Percentiles rank a stretch among this genome's conserved stretches.
Conservation (phyloP, 2,113 vertebrate genomes). For the Chamaetylas fuelleborni region DNA sequence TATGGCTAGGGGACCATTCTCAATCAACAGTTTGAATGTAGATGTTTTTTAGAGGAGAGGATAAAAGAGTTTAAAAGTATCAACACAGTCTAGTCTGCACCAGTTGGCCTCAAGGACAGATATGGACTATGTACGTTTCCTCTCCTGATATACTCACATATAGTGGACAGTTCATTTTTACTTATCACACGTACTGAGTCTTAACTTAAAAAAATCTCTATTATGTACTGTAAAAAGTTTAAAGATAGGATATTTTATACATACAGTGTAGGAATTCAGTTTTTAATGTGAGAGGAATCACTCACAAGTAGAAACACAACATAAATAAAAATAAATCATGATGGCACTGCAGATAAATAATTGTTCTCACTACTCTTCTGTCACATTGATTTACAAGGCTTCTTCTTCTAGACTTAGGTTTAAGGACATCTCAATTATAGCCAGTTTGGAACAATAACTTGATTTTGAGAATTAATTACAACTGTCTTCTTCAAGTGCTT, state of each 20-base stretch:
- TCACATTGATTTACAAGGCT: slow-evolving; percentile 18
- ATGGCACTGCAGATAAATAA: background rate
- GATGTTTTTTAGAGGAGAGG: background rate
- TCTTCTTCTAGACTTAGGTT: background rate
- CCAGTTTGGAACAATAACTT: background rate
- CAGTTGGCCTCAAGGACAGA: background rate
- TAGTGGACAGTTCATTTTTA: background rate
- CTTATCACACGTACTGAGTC: background rate
- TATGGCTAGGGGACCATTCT: background rate
- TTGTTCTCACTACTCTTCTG: background rate
- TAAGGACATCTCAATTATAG: background rate
- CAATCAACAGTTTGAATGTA: background rate
- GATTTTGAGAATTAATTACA: slow-evolving; percentile 3
- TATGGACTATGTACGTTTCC: background rate
- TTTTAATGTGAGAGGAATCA: background rate
- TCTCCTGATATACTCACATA: background rate
- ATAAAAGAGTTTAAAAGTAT: background rate
- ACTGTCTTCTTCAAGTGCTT: background rate
- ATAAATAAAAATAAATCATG: slow-evolving; percentile 4
- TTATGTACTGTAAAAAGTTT: background rate
- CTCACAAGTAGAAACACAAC: background rate
- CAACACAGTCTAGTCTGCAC: background rate
- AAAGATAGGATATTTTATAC: background rate
- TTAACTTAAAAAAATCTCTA: background rate
- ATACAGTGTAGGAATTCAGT: background rate